Conservation (phyloP, 2,888 invertebrate genomes). For the Calliopum simillimum region DNA sequence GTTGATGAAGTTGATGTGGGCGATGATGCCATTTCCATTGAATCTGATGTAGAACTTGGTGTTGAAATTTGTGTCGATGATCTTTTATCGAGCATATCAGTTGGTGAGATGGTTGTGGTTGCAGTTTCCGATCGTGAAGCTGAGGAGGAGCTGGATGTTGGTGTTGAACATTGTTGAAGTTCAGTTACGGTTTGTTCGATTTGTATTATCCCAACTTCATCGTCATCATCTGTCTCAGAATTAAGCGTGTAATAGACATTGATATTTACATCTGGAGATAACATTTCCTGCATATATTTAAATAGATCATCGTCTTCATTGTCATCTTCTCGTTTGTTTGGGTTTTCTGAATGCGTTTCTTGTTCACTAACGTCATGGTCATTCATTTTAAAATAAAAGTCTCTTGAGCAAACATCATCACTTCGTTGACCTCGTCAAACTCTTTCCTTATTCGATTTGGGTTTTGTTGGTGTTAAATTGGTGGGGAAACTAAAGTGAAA, state of each 20-base stretch:
- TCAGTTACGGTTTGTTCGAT: slow-evolving; percentile 58
- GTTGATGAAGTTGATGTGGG: slow-evolving; percentile 58
- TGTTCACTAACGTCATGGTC: slow-evolving; percentile 9
- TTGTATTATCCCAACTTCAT: slow-evolving; percentile 45
- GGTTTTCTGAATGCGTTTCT: neutral
- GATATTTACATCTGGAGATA: slow-evolving; percentile 52
- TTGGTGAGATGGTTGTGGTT: slow-evolving; percentile 40
- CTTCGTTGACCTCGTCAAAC: slow-evolving; percentile 68
- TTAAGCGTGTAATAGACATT: slow-evolving; percentile 55
- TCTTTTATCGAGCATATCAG: slow-evolving; percentile 26
- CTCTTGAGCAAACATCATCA: slow-evolving; percentile 67
- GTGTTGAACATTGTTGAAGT: slow-evolving; percentile 48
- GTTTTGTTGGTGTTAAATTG: slow-evolving; percentile 62
- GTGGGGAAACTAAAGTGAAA: slow-evolving; percentile 51
- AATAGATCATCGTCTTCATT: slow-evolving; percentile 45
- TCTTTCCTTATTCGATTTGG: slow-evolving; percentile 64
- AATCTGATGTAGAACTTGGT: slow-evolving; percentile 17
- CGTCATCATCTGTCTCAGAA: slow-evolving; percentile 44
- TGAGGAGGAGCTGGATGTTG: slow-evolving; percentile 33
- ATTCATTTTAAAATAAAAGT: slow-evolving; percentile 49
- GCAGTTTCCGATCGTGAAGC: slow-evolving; percentile 44
- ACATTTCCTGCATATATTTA: slow-evolving; percentile 55
- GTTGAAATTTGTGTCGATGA: slow-evolving; percentile 4
- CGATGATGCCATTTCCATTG: slow-evolving; percentile 41
- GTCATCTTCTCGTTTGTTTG: neutral